Evolutionary conservation across 2,888 invertebrate species (phyloP), one percentile per base, ranked within the genome.

Genomic region (Tipula confusa): DNA sequence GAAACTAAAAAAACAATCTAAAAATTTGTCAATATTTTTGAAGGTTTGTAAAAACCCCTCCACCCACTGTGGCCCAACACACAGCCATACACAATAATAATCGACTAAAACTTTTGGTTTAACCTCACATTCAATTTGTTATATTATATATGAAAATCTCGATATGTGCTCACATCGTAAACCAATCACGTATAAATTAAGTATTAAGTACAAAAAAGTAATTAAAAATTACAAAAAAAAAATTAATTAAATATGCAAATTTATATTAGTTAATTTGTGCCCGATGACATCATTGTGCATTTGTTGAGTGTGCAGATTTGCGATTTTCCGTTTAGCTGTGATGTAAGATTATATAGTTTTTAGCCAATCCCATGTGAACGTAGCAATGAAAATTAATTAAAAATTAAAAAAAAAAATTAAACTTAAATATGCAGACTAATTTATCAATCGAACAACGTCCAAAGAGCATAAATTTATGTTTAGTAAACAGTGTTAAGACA

Each of bases 361-460:
- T 2, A 43, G 3, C 31, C 31, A n/a, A 31, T 31, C 4, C n/a
- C 9, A 36, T 36, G 11, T 36, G 36, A 9, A 36, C 36, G 11
- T 15, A n/a, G 4, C 43, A 15, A 18, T 24, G 7, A 24, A 24
- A 33, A 33, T 9, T 5, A 33, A 33, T 33, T 33, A 33, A 48
- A 48, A 48, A 13, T 11, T 5, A 4, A 18, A 11, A 48, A 48
- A 6, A 11, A 48, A 13, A 48, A 48, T 11, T 0, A 15, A 7
- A 1, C 29, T n/a, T 29, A 80, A 29, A 80, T 29, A 80, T 80
- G 29, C 80, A 80, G 80, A 80, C 80, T 80, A 80, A 80, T 80
- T 80, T n/a, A 80, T 29, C 80, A 80, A 29, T 13, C 29, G n/a
- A 3, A n/a, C 15, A 4, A 31, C 29, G n/a, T 13, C 0, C n/a